phyloP scores from a whole-genome alignment of 2,797 vertebrate genomes.

The Momotus momota region DNA sequence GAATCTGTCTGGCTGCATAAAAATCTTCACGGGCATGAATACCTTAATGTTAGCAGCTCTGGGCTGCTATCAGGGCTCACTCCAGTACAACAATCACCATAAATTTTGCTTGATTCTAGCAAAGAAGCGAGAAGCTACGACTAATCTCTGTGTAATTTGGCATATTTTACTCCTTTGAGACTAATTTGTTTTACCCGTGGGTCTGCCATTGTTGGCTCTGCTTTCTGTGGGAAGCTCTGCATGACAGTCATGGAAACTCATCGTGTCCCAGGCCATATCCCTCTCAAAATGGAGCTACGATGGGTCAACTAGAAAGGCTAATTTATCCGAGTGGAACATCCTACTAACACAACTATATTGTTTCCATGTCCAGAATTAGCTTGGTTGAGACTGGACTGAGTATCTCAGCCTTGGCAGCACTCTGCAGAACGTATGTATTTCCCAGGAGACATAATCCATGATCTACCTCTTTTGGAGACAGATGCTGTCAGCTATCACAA shows the following conservation, averaged over 20 bases:
- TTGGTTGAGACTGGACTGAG: slow-evolving; percentile 12
- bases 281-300: neutral
- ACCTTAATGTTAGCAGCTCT: neutral
- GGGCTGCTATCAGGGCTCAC: neutral
- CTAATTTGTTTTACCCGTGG: neutral
- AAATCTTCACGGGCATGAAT: neutral
- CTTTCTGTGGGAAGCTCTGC: slow-evolving; percentile 33
- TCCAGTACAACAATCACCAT: neutral
- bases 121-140: neutral
- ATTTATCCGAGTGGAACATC: slow-evolving; percentile 16
- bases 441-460: slow-evolving; percentile 11
- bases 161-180: neutral
- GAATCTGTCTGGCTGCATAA: neutral
- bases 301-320: slow-evolving; percentile 5
- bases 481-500: slow-evolving; percentile 5
- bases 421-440: neutral
- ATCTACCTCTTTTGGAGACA: neutral
- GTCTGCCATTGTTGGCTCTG: neutral
- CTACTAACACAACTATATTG: neutral
- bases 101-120: neutral
- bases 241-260: slow-evolving; percentile 32
- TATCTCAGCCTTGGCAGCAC: slow-evolving; percentile 23
- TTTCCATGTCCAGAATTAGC: slow-evolving; percentile 62
- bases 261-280: neutral
- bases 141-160: neutral